Base-by-base conservation (phyloP, 2,888 invertebrate genomes). In the Troides oblongomaculatus region DNA sequence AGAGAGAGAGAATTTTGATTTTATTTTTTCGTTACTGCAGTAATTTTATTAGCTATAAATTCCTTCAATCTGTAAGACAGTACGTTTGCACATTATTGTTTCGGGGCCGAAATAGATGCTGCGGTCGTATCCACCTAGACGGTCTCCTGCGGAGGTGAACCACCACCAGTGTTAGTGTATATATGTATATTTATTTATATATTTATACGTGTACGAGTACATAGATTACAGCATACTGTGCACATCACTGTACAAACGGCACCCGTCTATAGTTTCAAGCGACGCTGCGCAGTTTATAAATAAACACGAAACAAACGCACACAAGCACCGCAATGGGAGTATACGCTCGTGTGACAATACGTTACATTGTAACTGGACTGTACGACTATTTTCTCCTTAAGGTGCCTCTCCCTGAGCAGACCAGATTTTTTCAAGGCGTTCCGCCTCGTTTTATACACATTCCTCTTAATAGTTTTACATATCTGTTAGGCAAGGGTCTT, bases 181-280 rank as follows among this genome's bases (percentile, higher is more conserved):
- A 17, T 50, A 50, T 50, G 8, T 50, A 18, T 14, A 50, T 14
- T 21, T 21, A 21, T 21, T 21, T 21, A 14, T 25, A 25, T 25
- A 25, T 25, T 3, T 25, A 25, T 30, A 53, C n/a, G 10, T 53
- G 3, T 10, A 18, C 18, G 6, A 18, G n/a, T 17, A 12, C 18
- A 53, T 53, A 53, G n/a, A 53, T 12, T 53, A 18, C 43, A 17
- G 23, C 46, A 21, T 58, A 14, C 23, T 30, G 61, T 43, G 30
- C 30, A 46, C 39, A 58, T 58, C 62, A 50, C n/a, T 59, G 58
- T 39, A 64, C 36, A 59, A 66, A 64, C 60, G 63, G 62, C 66
- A 66, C 62, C 70, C 70, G 66, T 66, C 66, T 70, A 66, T 53
- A 66, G 70, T 70, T 70, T 66, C 70, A 66, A 63, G 59, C 66